These are phyloP conservation scores for Agriotes lineatus DNA, from an alignment of 2,888 invertebrate genomes.

Conservation along the genomic window DNA sequence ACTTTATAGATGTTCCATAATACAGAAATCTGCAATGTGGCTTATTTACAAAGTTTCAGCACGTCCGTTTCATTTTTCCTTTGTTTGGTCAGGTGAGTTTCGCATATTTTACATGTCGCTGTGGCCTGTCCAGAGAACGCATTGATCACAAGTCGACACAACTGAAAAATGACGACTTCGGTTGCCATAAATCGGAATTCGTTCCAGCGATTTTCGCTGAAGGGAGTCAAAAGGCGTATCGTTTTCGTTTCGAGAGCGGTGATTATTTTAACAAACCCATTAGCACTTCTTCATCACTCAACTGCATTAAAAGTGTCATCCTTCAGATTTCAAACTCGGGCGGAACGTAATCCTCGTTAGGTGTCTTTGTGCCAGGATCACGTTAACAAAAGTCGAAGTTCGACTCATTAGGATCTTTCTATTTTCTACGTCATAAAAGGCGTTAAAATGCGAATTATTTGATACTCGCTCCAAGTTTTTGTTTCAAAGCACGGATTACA, in stretches of 20 bases:
- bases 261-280: conserved; percentile 4
- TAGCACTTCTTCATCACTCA: conserved; percentile 10
- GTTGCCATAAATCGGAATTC: background rate
- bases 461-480: conserved; percentile 1
- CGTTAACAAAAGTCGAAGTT: conserved; percentile 26
- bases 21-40: background rate
- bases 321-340: conserved; percentile 21
- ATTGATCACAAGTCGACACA: background rate
- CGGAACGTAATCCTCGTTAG: conserved; percentile 18
- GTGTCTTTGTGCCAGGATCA: conserved; percentile 17
- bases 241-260: background rate
- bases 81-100: background rate
- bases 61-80: conserved; percentile 9
- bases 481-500: background rate
- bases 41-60: conserved; percentile 2
- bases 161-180: background rate
- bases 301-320: conserved; percentile 12
- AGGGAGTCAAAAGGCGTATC: conserved; percentile 2
- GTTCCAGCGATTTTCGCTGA: background rate
- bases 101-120: conserved; percentile 1
- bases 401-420: conserved; percentile 15
- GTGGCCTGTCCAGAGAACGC: background rate
- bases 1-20: background rate
- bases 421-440: background rate
- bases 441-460: conserved; percentile 16